phyloP scores from a whole-genome alignment of 2,888 invertebrate species.

The Itoplectis maculator region DNA sequence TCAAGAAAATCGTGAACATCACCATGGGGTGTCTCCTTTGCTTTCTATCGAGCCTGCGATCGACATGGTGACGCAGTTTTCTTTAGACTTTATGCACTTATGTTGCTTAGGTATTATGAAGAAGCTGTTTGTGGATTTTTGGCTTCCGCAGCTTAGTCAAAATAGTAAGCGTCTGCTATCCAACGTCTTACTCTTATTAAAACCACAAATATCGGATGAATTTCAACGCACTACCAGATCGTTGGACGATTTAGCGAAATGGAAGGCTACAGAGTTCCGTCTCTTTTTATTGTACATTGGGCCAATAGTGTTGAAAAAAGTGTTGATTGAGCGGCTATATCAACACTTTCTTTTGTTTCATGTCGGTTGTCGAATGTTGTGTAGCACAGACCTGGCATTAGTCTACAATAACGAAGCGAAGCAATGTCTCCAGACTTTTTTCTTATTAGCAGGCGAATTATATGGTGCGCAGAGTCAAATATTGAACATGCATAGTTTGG shows the following conservation, averaged over 20 bases:
- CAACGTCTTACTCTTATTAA: background rate
- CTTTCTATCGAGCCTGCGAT: constrained; percentile 42
- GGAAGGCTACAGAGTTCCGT: constrained; percentile 67
- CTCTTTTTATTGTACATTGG: constrained; percentile 69
- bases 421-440: constrained; percentile 31
- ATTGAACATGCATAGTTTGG: constrained; percentile 76
- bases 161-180: constrained; percentile 18
- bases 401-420: constrained; percentile 35
- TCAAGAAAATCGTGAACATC: constrained; percentile 55
- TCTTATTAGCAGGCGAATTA: constrained; percentile 8
- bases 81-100: constrained; percentile 66
- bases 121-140: constrained; percentile 59
- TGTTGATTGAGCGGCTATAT: constrained; percentile 63
- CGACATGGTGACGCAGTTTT: constrained; percentile 48
- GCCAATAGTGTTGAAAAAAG: constrained; percentile 67
- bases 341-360: constrained; percentile 72
- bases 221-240: constrained; percentile 67
- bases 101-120: constrained; percentile 61
- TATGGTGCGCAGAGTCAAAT: constrained; percentile 39
- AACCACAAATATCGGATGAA: constrained; percentile 56
- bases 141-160: constrained; percentile 43
- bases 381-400: constrained; percentile 16
- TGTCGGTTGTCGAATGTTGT: constrained; percentile 56
- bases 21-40: constrained; percentile 49
- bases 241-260: constrained; percentile 49